Percentiles rank a stretch among this genome's conserved stretches.
phyloP scores from a whole-genome alignment of 1,140 invertebrate species.

The Caenorhabditis brenneri region DNA sequence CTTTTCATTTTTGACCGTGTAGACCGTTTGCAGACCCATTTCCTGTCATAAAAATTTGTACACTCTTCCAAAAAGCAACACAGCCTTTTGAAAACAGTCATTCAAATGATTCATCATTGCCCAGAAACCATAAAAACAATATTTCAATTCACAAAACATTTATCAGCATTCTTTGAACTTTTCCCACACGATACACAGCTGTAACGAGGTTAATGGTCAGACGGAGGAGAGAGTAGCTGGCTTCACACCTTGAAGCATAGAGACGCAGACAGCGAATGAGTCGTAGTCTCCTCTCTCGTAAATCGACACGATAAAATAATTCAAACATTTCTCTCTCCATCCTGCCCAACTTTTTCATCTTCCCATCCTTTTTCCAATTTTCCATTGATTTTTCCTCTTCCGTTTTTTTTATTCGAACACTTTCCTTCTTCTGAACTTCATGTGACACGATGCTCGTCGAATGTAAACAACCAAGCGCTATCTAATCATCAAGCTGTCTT shows the following conservation, averaged over 20 bases:
- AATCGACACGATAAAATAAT: constrained; percentile 25
- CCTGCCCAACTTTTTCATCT: neutral
- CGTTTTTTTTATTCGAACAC: neutral
- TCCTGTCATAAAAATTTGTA: too few species aligned
- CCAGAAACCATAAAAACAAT: too few species aligned
- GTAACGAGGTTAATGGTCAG: neutral
- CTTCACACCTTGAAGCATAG: neutral
- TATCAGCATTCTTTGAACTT: neutral
- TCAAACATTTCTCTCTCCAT: constrained; percentile 32
- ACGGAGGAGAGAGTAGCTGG: neutral
- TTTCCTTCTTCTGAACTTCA: neutral
- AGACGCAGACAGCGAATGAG: constrained; percentile 17
- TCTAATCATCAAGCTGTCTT: neutral
- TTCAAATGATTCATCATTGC: too few species aligned
- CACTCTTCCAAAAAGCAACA: too few species aligned
- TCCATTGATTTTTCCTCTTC: neutral
- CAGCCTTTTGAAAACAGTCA: too few species aligned
- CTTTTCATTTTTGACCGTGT: too few species aligned
- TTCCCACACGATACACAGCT: neutral
- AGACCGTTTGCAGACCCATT: too few species aligned
- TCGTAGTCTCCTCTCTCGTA: neutral
- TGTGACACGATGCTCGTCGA: neutral
- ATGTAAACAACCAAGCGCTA: neutral
- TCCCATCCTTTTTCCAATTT: neutral
- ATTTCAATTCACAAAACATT: neutral